Conservation (phyloP, 2,113 vertebrate species). For the Lanius collurio region DNA sequence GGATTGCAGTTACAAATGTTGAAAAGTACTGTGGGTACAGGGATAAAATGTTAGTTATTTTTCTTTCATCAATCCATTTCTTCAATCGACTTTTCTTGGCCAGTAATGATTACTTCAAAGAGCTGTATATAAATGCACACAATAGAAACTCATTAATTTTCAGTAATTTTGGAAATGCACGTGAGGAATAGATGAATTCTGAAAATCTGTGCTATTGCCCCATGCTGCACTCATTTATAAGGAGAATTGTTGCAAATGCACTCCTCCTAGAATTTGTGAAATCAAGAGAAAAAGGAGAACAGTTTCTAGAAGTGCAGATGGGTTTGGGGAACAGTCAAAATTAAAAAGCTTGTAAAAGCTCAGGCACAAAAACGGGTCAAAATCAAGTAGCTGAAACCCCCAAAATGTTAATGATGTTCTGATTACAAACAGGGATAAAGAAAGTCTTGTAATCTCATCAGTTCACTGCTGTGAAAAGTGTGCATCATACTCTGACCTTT, state of each 20-base stretch:
- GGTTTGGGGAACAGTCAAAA: background rate
- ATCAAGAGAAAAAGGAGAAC: background rate
- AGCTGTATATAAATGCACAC: background rate
- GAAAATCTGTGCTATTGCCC: background rate
- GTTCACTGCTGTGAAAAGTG: background rate
- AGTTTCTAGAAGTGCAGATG: background rate
- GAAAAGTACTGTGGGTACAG: background rate
- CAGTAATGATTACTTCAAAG: constrained; percentile 21
- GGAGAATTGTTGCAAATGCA: background rate
- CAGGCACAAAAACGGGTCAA: background rate
- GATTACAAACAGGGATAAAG: background rate
- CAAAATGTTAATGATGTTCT: background rate
- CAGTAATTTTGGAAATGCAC: constrained; percentile 21
- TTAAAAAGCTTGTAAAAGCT: background rate
- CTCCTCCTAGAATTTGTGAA: background rate
- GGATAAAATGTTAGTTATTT: background rate
- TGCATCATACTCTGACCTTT: background rate
- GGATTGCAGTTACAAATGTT: background rate
- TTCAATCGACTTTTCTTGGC: background rate
- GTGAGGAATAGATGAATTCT: background rate
- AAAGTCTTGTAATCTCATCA: background rate
- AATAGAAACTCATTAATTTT: constrained; percentile 10
- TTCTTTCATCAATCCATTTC: background rate
- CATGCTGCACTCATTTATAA: background rate
- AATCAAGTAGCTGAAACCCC: background rate